These are phyloP conservation scores for Sthenelais limicola DNA, from an alignment of 2,888 invertebrate species.

Conservation along the genomic window DNA sequence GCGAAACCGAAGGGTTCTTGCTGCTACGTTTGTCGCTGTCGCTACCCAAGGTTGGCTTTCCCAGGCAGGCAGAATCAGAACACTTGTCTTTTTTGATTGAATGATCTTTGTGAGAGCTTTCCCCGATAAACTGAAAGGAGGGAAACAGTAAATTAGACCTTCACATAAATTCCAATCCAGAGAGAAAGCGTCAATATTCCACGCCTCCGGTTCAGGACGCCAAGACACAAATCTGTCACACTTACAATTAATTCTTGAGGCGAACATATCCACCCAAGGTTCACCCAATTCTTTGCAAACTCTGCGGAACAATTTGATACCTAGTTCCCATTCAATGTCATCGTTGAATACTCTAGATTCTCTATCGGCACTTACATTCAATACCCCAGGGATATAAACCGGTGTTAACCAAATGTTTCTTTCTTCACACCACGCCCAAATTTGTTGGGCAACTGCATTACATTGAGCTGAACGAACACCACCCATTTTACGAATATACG, in stretches of 20 bases:
- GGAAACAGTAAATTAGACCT: conserved; percentile 49
- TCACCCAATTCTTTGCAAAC: not conserved
- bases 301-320: not conserved
- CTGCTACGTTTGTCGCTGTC: no score
- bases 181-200: conserved; percentile 48
- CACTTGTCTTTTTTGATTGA: no score
- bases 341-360: conserved; percentile 33
- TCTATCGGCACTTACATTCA: conserved; percentile 21
- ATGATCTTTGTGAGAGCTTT: no score
- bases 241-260: conserved; percentile 47
- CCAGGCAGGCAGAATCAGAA: no score
- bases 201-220: conserved; percentile 49
- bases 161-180: conserved; percentile 39
- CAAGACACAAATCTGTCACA: conserved; percentile 45
- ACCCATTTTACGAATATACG: conserved; percentile 36
- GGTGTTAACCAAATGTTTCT: conserved; percentile 13
- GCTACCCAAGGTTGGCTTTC: no score
- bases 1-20: no score
- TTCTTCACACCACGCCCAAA: conserved; percentile 31
- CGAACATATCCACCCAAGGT: conserved; percentile 49
- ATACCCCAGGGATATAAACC: conserved; percentile 18
- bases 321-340: conserved; percentile 25
- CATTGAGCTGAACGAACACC: conserved; percentile 12
- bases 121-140: conserved; percentile 53
- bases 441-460: not conserved